Evolutionary conservation across 2,797 vertebrate genomes (phyloP).

Genomic region (Furcifer pardalis): DNA sequence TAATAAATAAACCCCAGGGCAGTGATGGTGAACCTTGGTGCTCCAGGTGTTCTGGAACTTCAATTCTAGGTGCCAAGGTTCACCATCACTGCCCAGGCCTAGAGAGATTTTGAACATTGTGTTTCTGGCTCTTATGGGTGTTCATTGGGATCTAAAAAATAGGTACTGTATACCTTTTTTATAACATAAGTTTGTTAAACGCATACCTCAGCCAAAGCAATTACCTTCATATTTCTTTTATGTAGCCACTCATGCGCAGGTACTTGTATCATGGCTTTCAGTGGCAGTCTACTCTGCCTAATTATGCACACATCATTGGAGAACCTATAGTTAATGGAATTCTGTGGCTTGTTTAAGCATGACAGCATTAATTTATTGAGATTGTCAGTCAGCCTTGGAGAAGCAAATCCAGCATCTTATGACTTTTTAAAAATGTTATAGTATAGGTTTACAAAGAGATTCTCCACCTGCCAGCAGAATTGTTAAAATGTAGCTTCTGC

Average conservation of each 20-base stretch:
- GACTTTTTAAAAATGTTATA: conserved; percentile 37
- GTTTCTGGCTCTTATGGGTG: not conserved
- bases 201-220: not conserved
- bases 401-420: conserved; percentile 23
- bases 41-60: too few relatives aligned
- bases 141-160: not conserved
- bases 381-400: conserved; percentile 39
- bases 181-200: not conserved
- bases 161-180: too few relatives aligned
- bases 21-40: too few relatives aligned
- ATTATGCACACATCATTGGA: conserved; percentile 31
- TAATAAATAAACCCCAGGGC: too few relatives aligned
- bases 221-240: conserved; percentile 29
- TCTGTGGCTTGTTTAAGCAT: conserved; percentile 6
- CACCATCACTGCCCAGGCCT: too few relatives aligned
- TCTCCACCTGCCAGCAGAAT: not conserved
- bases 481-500: not conserved
- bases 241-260: not conserved
- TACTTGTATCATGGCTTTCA: conserved; percentile 11
- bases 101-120: not conserved
- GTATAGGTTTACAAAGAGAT: conserved; percentile 49
- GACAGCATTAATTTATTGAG: conserved; percentile 2
- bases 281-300: conserved; percentile 14
- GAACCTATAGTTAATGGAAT: conserved; percentile 51
- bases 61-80: too few relatives aligned